These are phyloP conservation scores for Andrena minutula DNA, from an alignment of 2,888 invertebrate species.

Conservation along the genomic window DNA sequence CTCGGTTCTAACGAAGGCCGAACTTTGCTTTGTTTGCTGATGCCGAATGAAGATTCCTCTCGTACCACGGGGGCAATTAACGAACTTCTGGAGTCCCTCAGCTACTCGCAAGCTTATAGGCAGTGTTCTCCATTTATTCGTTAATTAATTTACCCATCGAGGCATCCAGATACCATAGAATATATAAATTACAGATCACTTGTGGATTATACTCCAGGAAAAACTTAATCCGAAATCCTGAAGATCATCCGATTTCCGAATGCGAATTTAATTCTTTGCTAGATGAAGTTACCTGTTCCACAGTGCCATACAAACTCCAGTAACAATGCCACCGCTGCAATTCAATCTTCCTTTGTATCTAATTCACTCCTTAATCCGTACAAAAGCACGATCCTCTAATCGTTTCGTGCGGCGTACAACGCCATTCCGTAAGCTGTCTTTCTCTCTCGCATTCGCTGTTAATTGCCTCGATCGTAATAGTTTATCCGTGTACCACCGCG, in stretches of 20 bases:
- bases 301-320: not conserved
- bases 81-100: not conserved
- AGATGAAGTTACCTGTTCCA: too few species aligned
- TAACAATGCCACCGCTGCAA: not conserved
- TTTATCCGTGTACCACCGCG: constrained; percentile 22
- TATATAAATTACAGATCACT: too few species aligned
- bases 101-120: too few species aligned
- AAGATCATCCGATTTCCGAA: too few species aligned
- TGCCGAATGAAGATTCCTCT: constrained; percentile 20
- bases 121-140: too few species aligned
- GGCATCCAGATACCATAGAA: too few species aligned
- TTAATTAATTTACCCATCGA: too few species aligned
- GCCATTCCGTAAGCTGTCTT: not conserved
- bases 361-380: not conserved
- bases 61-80: not conserved
- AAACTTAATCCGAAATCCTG: too few species aligned
- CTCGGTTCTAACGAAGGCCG: constrained; percentile 7
- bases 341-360: constrained; percentile 3
- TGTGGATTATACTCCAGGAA: too few species aligned
- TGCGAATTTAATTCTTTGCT: too few species aligned
- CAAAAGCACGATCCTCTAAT: not conserved
- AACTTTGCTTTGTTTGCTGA: constrained; percentile 15
- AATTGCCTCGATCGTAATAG: constrained; percentile 12
- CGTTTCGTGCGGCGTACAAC: not conserved
- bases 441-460: not conserved